A percentile compares a stretch with the other conserved stretches of the same genome.
phyloP scores from a whole-genome alignment of 2,797 vertebrate species.

The Synaphobranchus kaupii region DNA sequence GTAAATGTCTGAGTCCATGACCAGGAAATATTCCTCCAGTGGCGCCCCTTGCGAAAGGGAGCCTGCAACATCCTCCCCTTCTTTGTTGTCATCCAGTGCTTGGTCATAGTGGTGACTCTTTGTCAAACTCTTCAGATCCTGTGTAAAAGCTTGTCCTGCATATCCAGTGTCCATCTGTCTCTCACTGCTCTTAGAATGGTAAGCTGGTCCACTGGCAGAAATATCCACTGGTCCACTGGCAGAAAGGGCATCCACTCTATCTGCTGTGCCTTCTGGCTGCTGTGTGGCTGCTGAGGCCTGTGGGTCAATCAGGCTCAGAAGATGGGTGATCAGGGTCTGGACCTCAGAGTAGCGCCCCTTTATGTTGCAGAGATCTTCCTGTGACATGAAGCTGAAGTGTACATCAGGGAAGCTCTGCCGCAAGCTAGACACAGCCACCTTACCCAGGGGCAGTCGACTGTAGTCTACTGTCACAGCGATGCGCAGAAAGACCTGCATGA shows the following conservation, averaged over 20 bases:
- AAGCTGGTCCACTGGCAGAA: neutral
- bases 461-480: slow-evolving; percentile 57
- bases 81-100: neutral
- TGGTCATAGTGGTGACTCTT: neutral
- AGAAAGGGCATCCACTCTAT: neutral
- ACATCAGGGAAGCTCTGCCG: slow-evolving; percentile 45
- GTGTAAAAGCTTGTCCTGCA: neutral
- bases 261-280: neutral
- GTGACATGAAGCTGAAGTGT: slow-evolving; percentile 49
- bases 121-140: slow-evolving; percentile 1
- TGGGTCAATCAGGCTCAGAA: slow-evolving; percentile 52
- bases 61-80: neutral
- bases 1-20: slow-evolving; percentile 66
- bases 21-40: slow-evolving; percentile 61
- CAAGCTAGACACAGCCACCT: slow-evolving; percentile 52
- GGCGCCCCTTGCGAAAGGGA: neutral
- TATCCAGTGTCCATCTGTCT: fast-evolving
- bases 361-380: slow-evolving; percentile 45
- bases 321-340: slow-evolving; percentile 57
- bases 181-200: neutral
- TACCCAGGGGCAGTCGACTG: slow-evolving; percentile 55
- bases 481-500: slow-evolving; percentile 58
- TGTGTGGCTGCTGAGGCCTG: slow-evolving; percentile 9
- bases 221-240: neutral
- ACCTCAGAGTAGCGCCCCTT: slow-evolving; percentile 61